Base-by-base conservation (phyloP, 2,888 invertebrate species). In the Abscondita cerata region DNA sequence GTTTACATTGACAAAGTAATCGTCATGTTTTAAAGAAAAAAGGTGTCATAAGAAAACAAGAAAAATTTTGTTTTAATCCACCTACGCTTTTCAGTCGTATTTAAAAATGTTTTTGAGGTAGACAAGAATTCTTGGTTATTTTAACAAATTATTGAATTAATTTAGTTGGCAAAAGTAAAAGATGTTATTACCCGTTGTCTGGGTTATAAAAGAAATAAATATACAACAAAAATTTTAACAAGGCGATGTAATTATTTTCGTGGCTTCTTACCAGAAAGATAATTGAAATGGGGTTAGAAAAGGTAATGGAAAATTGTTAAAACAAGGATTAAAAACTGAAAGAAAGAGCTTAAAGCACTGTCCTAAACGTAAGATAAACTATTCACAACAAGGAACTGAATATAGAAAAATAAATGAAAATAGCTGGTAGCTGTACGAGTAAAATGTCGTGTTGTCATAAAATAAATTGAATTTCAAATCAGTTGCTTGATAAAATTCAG, bases 391-490 rank as follows among this genome's bases (percentile, higher is more conserved):
- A 62, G 58, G 53, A 63, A 59, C 48, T 20, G 47, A 52, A 54
- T 44, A 52, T 56, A 63, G 63, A 59, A 55, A 63, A 59, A 63
- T 63, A 58, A 63, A 59, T 59, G 59, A 59, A 63, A 33, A 52
- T 47, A 52, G 25, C 13, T 12, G 34, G 52, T 52, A 50, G 33
- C 56, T 59, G 53, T 56, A 55, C 51, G 55, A 59, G 56, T 59
- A 58, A 63, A n/a, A 56, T 56, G 65, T 68, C 66, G 68, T 58
- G 64, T 68, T 67, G 70, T 70, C 71, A 69, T 73, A 73, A 72
- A 71, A 71, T 70, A 74, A 74, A 74, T 74, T 73, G 74, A 74
- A 73, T 73, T 74, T 73, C 72, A 74, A 74, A 74, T 72, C 69
- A 71, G 71, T 64, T 66, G 63, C 65, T 67, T 70, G 72, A 72